phyloP scores from a whole-genome alignment of 2,888 invertebrate genomes.

The Hypolimnas misippus region DNA sequence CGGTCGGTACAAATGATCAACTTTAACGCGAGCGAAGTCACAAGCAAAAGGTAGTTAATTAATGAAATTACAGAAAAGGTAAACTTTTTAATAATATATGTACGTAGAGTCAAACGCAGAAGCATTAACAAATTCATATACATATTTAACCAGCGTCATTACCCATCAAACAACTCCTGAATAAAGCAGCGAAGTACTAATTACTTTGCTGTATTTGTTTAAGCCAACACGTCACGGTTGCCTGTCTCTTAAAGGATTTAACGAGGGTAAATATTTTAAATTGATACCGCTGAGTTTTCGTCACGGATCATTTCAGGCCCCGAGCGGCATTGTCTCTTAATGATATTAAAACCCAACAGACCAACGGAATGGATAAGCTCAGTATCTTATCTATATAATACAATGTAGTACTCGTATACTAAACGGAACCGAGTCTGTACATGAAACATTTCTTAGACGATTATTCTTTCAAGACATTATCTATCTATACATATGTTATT shows the following conservation, averaged over 20 bases:
- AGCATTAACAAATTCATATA: conserved; percentile 15
- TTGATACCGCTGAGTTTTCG: conserved; percentile 71
- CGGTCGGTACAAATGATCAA: no score
- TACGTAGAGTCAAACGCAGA: not conserved
- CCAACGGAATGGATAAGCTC: conserved; percentile 63
- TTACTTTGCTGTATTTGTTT: conserved; percentile 44
- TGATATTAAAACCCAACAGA: conserved; percentile 62
- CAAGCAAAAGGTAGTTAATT: no score
- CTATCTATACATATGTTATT: not conserved
- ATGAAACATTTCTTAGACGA: not conserved
- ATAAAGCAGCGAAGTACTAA: conserved; percentile 39
- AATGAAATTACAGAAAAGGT: no score
- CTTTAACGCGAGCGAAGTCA: no score
- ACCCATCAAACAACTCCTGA: conserved; percentile 24
- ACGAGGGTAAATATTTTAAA: conserved; percentile 71
- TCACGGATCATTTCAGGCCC: conserved; percentile 69
- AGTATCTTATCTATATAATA: conserved; percentile 48
- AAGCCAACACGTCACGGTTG: conserved; percentile 50
- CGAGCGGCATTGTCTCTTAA: conserved; percentile 66
- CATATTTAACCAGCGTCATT: conserved; percentile 31
- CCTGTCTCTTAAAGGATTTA: conserved; percentile 62
- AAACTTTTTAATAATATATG: not conserved
- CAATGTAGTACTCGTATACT: conserved; percentile 48
- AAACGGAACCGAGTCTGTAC: not conserved
- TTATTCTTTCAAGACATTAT: not conserved